Base-by-base conservation (phyloP, 2,888 invertebrate species). In the Rhagophthalmus giganteus region DNA sequence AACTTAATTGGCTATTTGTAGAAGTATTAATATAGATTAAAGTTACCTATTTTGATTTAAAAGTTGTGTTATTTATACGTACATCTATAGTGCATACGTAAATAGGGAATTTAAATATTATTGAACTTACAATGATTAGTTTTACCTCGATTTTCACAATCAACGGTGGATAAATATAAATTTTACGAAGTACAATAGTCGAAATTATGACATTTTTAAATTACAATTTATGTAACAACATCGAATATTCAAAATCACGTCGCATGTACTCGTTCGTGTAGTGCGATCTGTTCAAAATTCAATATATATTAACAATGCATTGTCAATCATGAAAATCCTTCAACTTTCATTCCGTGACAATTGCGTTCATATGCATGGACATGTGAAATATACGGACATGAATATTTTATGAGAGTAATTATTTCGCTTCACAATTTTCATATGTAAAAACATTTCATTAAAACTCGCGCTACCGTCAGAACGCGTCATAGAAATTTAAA, bases 351-450 rank as follows among this genome's bases (percentile, higher is more conserved):
- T 53, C 42, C 47, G 44, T 53, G 47, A 53, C 53, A 53, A 53
- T 53, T 48, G 53, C 48, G 47, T 44, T 42, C 48, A 44, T 48
- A 53, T 53, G 47, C 53, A 53, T 35, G 53, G 48, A 47, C 53
- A 53, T 44, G 28, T 53, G 48, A 53, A 53, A 53, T 53, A 53
- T 48, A 44, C 38, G 37, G 42, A 15, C 53, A 53, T 53, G 53
- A 53, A 53, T 53, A 53, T 48, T 53, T 53, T 47, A 53, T 53
- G 53, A 53, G 48, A 48, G 48, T 53, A 47, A 53, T 53, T 53
- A 53, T 53, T 53, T 53, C 53, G 48, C 44, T 48, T 53, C 53
- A 53, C 47, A 48, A 48, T 53, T 53, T 53, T 53, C 53, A 53
- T 47, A 47, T 48, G 41, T 47, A 48, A 53, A 53, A 53, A 44